Base-by-base conservation (phyloP, 1,140 invertebrate genomes). In the Macrocentrus cingulum region DNA sequence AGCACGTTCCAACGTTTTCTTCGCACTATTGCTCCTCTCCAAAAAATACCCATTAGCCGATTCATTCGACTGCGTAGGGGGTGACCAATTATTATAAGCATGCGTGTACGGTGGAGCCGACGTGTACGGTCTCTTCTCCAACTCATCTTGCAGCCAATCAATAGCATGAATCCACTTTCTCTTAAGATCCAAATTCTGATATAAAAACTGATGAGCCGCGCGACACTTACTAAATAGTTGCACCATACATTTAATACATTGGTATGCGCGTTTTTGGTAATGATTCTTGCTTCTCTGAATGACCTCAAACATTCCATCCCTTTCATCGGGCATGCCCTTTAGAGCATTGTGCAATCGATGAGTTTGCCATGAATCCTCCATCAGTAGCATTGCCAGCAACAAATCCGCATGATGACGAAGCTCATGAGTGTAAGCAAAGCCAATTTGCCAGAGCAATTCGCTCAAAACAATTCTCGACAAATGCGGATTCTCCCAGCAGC, bases 301-400 rank as follows among this genome's bases (percentile, higher is more conserved):
- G 44, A 91, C 97, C 66, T 98, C 95, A 69, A 98, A 88, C 22
- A 98, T 80, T 1, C 95, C 95, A 72, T 97, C 94, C 16, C 92
- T 84, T 66, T 97, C 94, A 60, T 97, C 93, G 1, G 90, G 91
- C 42, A 96, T 88, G 84, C 90, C 93, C 81, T 92, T 93, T 11
- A 96, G 85, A 6, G 94, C 94, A 75, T 94, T 95, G 66, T 92
- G 89, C 68, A 98, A 91, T 53, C 95, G 84, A 75, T 95, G 91
- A 57, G 88, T 89, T 73, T 98, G 95, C 95, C 95, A 98, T 0
- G 92, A 94, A 77, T 98, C 96, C 70, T 97, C 93, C 65, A 98
- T 87, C 15, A 94, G 75, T 56, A 98, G 77, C 75, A 98, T 88
- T 45, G 90, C 89, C 5, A 95, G 82, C 32, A 98, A 79, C 13